Evolutionary conservation across 2,797 vertebrate genomes (phyloP), one percentile per base, ranked within the genome.

Genomic region (Erpetoichthys calabaricus): DNA sequence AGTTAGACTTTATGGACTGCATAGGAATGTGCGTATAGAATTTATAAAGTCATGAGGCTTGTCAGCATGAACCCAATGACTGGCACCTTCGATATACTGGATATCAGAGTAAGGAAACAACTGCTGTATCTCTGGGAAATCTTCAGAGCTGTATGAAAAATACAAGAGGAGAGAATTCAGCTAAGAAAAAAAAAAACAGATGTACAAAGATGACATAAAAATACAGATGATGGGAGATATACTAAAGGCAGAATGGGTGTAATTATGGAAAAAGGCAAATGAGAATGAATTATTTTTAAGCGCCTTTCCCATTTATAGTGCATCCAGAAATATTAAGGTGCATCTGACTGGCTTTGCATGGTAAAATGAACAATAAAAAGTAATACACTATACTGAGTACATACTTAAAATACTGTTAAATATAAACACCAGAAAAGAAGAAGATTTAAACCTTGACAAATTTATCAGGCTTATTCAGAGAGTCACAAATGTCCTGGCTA

Each of bases 41-140:
- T 85, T 82, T 67, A 97, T 70, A 78, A 99, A 97, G 42, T 94
- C 90, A 66, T 91, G 77, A 2, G 94, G 92, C 67, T 90, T 83
- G 60, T 98, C 92, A 0, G 89, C 88, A 2, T 98, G 96, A 69
- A 98, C 83, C 86, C 92, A 95, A 73, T 98, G 96, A 61, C 91
- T 89, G 5, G 94, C 88, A 0, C 91, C 86, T 5, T 85, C 73
- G 53, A 99, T 89, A 44, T 89, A 85, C 77, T 94, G 90, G 64
- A 98, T 78, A 64, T 87, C 81, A 0, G 90, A 90, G 47, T 51
- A 65, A 3, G 96, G 94, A 70, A 99, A 98, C 64, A 97, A 82
- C 52, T 88, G 81, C 58, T 86, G 77, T 65, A 99, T 98, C 73
- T 95, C 92, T 0, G 91, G 83, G 62, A 89, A 87, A 76, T 94